A percentile compares a stretch with the other conserved stretches of the same genome.
These are phyloP conservation scores for Sinodicranocentrus sp. DNA, from an alignment of 2,888 invertebrate genomes.

Conservation along the genomic window DNA sequence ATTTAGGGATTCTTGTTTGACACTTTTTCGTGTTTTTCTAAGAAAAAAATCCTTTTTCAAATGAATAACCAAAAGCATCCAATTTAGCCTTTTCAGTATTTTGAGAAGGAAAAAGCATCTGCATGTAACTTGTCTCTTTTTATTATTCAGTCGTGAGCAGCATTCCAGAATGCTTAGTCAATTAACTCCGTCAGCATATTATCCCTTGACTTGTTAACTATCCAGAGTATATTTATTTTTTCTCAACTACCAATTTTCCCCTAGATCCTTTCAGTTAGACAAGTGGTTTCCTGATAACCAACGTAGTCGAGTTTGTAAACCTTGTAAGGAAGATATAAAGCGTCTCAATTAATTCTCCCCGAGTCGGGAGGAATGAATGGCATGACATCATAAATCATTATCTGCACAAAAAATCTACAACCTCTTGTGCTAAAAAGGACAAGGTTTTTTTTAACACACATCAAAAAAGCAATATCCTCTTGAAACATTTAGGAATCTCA, in stretches of 20 bases:
- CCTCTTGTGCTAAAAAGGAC: neutral
- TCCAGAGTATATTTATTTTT: no score
- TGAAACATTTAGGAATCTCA: constrained; percentile 7
- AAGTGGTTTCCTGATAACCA: no score
- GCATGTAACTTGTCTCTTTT: constrained; percentile 62
- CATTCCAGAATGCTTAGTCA: constrained; percentile 47
- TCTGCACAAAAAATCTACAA: constrained; percentile 51
- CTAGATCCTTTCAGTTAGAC: no score
- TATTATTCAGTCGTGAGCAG: constrained; percentile 58
- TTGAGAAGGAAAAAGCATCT: constrained; percentile 24
- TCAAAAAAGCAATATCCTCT: constrained; percentile 39
- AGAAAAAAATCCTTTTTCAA: no score
- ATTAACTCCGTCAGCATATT: constrained; percentile 46
- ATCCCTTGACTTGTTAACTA: no score
- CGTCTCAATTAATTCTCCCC: constrained; percentile 55
- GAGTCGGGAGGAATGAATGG: constrained; percentile 51
- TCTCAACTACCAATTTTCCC: no score
- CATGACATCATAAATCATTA: constrained; percentile 63
- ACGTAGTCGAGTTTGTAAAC: no score
- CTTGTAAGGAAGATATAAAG: constrained; percentile 13
- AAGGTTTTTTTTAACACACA: constrained; percentile 21
- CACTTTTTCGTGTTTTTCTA: no score
- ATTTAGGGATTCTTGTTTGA: no score
- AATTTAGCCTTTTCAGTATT: no score
- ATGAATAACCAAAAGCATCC: no score